phyloP scores from a whole-genome alignment of 2,113 vertebrate species.

The Mustelus asterias region DNA sequence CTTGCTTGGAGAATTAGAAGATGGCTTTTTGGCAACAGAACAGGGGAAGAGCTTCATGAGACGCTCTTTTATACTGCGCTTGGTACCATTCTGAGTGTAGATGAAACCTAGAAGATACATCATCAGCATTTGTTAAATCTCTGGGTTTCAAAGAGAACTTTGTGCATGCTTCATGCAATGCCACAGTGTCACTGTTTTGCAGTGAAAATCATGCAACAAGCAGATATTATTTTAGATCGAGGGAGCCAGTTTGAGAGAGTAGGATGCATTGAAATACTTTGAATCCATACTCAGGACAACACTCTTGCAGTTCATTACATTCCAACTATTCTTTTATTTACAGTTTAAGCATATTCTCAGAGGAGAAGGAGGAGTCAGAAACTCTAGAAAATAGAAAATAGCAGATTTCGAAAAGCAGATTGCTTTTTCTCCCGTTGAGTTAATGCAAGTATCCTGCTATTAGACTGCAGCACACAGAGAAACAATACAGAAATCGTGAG shows the following conservation, averaged over 20 bases:
- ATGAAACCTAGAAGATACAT: conserved; percentile 83
- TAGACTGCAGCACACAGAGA: not conserved
- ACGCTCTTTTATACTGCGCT: conserved; percentile 79
- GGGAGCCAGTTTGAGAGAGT: conserved; percentile 33
- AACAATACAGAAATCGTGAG: not conserved
- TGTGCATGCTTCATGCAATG: conserved; percentile 43
- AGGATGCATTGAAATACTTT: not conserved
- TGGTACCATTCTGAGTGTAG: conserved; percentile 72
- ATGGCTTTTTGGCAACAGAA: conserved; percentile 74
- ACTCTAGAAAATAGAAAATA: not conserved
- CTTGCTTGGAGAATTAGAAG: conserved; percentile 88
- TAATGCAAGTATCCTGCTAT: not conserved
- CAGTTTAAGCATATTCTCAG: not conserved
- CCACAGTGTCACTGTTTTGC: conserved; percentile 39
- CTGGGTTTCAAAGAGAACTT: conserved; percentile 41
- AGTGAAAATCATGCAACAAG: conserved; percentile 40
- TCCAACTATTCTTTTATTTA: not conserved
- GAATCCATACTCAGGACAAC: conserved; percentile 50
- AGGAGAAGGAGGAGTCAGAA: not conserved
- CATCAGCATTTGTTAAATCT: conserved; percentile 54
- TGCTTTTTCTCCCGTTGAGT: not conserved
- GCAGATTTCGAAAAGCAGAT: not conserved
- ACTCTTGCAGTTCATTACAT: conserved; percentile 12
- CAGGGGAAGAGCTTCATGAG: conserved; percentile 86
- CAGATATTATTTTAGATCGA: conserved; percentile 23